A percentile compares a stretch with the other conserved stretches of the same genome.
Evolutionary conservation across 2,113 vertebrate genomes (phyloP).

Genomic region (Desmodus rotundus): DNA sequence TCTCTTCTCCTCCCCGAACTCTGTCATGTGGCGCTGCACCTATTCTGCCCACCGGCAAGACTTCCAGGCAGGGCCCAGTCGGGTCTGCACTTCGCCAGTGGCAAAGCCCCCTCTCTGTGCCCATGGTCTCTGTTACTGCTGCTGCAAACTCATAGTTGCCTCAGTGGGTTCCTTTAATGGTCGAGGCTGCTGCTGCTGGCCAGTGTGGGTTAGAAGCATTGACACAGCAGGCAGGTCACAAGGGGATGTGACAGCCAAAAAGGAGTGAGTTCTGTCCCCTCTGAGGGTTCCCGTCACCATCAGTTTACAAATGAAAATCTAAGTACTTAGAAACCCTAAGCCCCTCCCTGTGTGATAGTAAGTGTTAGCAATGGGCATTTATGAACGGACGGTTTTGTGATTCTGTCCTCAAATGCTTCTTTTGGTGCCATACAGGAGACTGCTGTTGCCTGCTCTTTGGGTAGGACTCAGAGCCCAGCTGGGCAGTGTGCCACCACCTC

Average conservation of each 20-base stretch:
- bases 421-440: background rate
- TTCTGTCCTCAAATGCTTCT: background rate
- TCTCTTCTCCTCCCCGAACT: background rate
- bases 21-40: background rate
- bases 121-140: background rate
- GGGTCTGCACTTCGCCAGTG: background rate
- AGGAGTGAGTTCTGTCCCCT: background rate
- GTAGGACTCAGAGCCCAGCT: background rate
- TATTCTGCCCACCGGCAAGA: background rate
- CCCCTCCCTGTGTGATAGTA: slow-evolving; percentile 23
- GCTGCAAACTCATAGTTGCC: background rate
- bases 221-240: background rate
- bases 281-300: background rate
- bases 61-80: background rate
- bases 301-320: slow-evolving; percentile 11
- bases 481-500: background rate
- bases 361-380: slow-evolving; percentile 39
- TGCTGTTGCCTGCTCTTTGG: background rate
- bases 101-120: background rate
- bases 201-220: background rate
- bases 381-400: background rate
- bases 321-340: slow-evolving; percentile 51
- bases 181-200: background rate
- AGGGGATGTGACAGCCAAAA: background rate
- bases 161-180: background rate